Base-by-base conservation (phyloP, 2,888 invertebrate genomes). In the Isoperla grammatica region DNA sequence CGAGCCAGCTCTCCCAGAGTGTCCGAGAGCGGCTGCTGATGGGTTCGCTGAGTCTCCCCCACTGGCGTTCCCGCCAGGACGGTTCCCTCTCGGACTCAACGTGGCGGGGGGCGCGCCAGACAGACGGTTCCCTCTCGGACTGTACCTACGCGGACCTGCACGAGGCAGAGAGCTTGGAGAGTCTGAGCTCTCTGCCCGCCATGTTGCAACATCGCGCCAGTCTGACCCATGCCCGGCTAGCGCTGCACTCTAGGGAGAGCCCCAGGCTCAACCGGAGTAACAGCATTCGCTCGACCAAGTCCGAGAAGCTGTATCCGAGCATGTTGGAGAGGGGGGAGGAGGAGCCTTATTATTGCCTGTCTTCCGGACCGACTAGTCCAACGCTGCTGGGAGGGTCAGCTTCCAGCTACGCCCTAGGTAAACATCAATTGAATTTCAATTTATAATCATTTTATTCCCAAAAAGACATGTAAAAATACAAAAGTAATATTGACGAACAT, bases 201-300 rank as follows among this genome's bases (percentile, higher is more conserved):
- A 85, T 87, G 74, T 81, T 84, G 69, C 83, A 84, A 72, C 80
- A 80, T 66, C 79, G 86, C 72, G 83, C 84, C 70, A 84, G 84
- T 75, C 71, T 77, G 71, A 83, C 83, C 68, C 83, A 81, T 73
- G 81, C 78, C 73, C 79, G 79, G 73, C 78, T 80, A 72, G 77
- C 79, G 76, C 73, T 79, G 75, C 81, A 81, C 72, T 80, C 71
- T 57, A 63, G 80, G 81, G 65, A 68, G 50, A 65, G 65, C 43
- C 73, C 73, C 4, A 80, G 91, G 71, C 79, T 92, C 68, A 91
- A 90, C 76, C 81, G 93, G 73, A 93, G 93, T 79, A 94, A 93
- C 78, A 93, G 92, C 73, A 93, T 93, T 76, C 91, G 93, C 92
- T 95, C 95, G 43, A 95, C 95, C 15, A 95, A 95, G 77, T 95